Evolutionary conservation across 2,113 vertebrate species (phyloP).

Genomic region (Trochalopteron elliotii): DNA sequence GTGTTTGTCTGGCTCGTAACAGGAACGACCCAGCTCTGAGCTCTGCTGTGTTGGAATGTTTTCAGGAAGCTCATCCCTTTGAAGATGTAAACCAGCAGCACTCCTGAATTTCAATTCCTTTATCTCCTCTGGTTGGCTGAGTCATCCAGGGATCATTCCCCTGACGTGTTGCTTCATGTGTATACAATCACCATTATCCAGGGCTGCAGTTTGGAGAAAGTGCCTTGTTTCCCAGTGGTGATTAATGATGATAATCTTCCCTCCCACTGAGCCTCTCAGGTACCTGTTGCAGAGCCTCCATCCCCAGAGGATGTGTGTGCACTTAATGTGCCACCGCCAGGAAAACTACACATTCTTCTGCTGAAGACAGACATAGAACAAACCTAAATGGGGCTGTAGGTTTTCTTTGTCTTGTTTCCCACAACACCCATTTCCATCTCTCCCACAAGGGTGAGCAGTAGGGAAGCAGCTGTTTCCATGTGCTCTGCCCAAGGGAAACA

Average conservation of each 20-base stretch:
- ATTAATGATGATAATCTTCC: neutral
- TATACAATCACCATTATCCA: neutral
- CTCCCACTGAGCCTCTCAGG: neutral
- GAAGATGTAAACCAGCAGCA: neutral
- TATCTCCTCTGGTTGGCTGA: neutral
- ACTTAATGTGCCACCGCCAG: neutral
- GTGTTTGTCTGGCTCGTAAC: neutral
- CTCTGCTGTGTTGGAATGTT: fast-evolving
- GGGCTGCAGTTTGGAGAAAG: neutral
- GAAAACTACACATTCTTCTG: neutral
- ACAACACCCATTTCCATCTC: neutral
- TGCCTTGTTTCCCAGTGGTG: neutral
- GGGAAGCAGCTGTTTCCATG: neutral
- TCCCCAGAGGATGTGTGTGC: neutral
- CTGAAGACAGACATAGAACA: neutral
- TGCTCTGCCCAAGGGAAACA: neutral
- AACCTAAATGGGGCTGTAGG: neutral
- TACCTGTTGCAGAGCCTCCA: neutral
- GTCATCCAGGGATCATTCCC: neutral
- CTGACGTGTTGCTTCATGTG: neutral
- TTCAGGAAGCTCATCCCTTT: neutral
- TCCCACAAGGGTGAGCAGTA: fast-evolving
- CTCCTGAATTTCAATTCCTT: neutral
- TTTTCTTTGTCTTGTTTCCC: neutral
- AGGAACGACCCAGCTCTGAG: neutral